These are phyloP conservation scores for Heptranchias perlo DNA, from an alignment of 2,113 vertebrate species.

Conservation along the genomic window DNA sequence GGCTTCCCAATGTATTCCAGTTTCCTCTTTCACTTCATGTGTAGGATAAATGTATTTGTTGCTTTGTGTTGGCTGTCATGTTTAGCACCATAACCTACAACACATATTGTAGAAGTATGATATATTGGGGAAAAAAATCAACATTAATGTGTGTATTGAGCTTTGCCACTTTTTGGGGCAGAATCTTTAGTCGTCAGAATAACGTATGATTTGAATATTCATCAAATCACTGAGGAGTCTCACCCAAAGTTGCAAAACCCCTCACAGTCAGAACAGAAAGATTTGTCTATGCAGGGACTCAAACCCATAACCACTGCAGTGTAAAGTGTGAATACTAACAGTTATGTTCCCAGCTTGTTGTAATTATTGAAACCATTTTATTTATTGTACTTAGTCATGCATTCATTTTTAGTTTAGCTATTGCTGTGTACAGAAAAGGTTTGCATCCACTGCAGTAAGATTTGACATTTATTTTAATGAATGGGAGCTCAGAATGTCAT, in stretches of 20 bases:
- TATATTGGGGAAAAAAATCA: background rate
- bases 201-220: background rate
- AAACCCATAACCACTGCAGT: background rate
- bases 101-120: background rate
- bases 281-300: background rate
- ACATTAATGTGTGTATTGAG: background rate
- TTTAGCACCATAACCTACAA: background rate
- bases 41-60: background rate
- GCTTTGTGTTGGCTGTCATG: background rate
- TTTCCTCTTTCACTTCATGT: background rate
- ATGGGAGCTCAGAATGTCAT: background rate
- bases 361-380: background rate
- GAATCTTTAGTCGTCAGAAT: background rate
- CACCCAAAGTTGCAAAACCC: background rate
- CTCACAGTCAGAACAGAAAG: background rate
- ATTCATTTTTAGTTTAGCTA: background rate
- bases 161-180: background rate
- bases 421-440: background rate
- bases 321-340: background rate
- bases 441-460: background rate
- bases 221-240: background rate
- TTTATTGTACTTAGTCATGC: background rate
- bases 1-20: background rate
- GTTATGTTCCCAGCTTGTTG: background rate
- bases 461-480: background rate